These are phyloP conservation scores for Drepana falcataria DNA, from an alignment of 2,888 invertebrate species.

Conservation along the genomic window DNA sequence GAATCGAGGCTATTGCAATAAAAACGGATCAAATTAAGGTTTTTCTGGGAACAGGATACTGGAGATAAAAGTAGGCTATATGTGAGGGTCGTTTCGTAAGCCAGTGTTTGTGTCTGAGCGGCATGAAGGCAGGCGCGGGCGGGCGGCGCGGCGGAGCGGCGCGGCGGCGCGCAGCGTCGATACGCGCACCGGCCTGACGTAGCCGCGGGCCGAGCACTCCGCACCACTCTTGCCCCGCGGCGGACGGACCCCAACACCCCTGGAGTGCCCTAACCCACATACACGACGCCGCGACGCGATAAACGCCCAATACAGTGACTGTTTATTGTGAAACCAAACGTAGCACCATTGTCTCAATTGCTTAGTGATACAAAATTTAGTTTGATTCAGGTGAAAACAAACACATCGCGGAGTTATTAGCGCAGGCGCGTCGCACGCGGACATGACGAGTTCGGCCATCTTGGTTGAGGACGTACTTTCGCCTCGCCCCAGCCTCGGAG, in stretches of 20 bases:
- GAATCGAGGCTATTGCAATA: conserved; percentile 35
- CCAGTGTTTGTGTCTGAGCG: conserved; percentile 55
- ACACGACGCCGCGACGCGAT: conserved; percentile 41
- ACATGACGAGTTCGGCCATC: conserved; percentile 75
- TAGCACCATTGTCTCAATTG: conserved; percentile 17
- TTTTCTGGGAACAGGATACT: conserved; percentile 43
- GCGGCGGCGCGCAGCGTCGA: conserved; percentile 47
- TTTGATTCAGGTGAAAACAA: conserved; percentile 64
- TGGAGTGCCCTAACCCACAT: conserved; percentile 24
- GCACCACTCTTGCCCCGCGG: conserved; percentile 36
- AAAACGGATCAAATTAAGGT: conserved; percentile 41
- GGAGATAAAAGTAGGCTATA: conserved; percentile 45
- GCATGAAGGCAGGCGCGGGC: conserved; percentile 50
- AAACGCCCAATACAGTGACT: conserved; percentile 38
- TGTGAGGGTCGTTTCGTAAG: conserved; percentile 51
- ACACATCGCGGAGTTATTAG: conserved; percentile 62
- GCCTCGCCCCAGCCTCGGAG: conserved; percentile 72
- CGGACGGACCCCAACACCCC: conserved; percentile 38
- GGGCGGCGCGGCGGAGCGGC: conserved; percentile 36
- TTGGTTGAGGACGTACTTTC: conserved; percentile 72
- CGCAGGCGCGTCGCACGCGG: conserved; percentile 70
- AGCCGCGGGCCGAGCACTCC: conserved; percentile 55
- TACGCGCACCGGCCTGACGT: conserved; percentile 62
- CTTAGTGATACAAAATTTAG: conserved; percentile 32
- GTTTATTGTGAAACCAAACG: conserved; percentile 32